Conservation (phyloP, 2,797 vertebrate species). For the Rhyacichthys aspro region DNA sequence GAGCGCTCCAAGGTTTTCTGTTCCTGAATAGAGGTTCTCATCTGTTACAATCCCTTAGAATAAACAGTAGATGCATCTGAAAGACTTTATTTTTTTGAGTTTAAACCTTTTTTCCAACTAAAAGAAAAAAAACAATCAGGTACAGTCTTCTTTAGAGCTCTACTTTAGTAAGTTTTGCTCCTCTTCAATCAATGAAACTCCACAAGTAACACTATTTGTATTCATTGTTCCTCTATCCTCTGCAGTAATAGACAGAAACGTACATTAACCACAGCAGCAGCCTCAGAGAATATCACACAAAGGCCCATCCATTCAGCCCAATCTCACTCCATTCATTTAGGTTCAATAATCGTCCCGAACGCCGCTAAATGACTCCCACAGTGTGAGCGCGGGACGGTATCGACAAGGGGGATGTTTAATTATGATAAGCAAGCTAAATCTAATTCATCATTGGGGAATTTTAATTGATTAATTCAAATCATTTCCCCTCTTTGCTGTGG, state of each 20-base stretch:
- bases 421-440: conserved; percentile 74
- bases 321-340: conserved; percentile 63
- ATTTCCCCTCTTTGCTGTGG: conserved; percentile 17
- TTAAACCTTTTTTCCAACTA: too few species aligned
- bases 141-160: too few species aligned
- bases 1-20: too few species aligned
- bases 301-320: conserved; percentile 44
- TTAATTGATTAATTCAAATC: conserved; percentile 74
- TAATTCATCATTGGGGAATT: conserved; percentile 64
- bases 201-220: conserved; percentile 20
- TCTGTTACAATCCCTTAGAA: too few species aligned
- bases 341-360: conserved; percentile 67
- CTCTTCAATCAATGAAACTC: too few species aligned
- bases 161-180: too few species aligned
- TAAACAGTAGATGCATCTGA: too few species aligned
- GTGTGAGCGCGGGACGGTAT: conserved; percentile 57
- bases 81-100: too few species aligned
- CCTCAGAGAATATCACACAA: conserved; percentile 57
- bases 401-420: conserved; percentile 68
- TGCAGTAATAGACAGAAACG: conserved; percentile 26
- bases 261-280: conserved; percentile 61
- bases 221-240: conserved; percentile 9
- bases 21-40: too few species aligned
- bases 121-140: too few species aligned
- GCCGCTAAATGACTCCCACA: conserved; percentile 50